These are phyloP conservation scores for Myxocyprinus asiaticus DNA, from an alignment of 2,113 vertebrate genomes.

Conservation along the genomic window DNA sequence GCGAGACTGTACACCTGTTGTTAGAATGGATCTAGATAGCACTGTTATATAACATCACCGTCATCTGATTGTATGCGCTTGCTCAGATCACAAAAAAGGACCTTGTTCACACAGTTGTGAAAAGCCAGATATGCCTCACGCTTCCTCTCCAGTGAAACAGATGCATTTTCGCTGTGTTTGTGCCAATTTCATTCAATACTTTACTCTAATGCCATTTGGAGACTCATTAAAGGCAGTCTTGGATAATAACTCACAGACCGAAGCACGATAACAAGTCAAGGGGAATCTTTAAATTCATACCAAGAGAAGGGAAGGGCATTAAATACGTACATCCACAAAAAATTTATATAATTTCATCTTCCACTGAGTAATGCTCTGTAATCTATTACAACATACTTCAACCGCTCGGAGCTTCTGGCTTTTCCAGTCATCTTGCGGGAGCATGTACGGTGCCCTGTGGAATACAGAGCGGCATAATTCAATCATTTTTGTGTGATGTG, in stretches of 20 bases:
- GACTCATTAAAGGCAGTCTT: neutral
- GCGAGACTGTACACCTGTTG: neutral
- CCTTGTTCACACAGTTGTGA: neutral
- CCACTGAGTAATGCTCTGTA: neutral
- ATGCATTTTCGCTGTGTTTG: neutral
- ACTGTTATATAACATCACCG: conserved; percentile 6
- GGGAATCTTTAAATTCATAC: neutral
- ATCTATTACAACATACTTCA: neutral
- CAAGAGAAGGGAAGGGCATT: neutral
- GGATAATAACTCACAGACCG: no score
- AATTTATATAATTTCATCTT: no score
- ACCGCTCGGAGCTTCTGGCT: neutral
- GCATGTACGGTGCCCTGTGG: neutral
- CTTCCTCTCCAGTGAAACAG: neutral
- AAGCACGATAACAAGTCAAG: neutral
- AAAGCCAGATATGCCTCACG: neutral
- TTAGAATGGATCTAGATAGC: conserved; percentile 2
- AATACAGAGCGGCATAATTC: neutral
- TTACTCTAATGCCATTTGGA: neutral
- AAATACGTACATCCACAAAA: neutral
- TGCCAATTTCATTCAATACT: neutral
- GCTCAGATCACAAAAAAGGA: conserved; percentile 17
- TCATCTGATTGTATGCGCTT: neutral
- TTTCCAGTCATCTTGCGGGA: neutral
- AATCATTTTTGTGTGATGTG: conserved; percentile 28